Percentiles rank a stretch among this genome's conserved stretches.
Conservation (phyloP, 2,113 vertebrate species). For the Leiothrix lutea region DNA sequence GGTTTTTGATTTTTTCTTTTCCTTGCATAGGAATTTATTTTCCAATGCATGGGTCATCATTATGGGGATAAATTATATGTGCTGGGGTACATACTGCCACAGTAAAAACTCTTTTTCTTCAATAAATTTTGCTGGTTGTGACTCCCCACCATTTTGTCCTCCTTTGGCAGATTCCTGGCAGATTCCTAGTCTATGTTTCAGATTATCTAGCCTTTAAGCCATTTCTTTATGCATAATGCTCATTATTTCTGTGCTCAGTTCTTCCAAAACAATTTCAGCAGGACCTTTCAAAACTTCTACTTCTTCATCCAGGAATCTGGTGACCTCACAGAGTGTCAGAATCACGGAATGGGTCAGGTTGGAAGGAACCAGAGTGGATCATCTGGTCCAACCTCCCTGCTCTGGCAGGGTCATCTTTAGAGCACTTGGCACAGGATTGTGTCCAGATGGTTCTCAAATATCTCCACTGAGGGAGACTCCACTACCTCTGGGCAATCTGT, state of each 20-base stretch:
- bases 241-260: background rate
- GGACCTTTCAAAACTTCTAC: background rate
- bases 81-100: background rate
- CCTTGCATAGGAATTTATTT: background rate
- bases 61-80: background rate
- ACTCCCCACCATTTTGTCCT: background rate
- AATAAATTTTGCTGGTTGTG: background rate
- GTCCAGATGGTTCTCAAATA: background rate
- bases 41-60: background rate
- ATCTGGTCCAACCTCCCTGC: background rate
- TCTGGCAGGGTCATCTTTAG: background rate
- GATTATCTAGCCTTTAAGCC: background rate
- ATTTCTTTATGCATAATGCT: background rate
- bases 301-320: background rate
- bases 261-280: background rate
- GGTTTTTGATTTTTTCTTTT: background rate
- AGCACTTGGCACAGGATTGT: background rate
- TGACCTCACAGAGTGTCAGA: background rate
- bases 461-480: background rate
- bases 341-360: background rate
- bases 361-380: background rate
- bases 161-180: background rate
- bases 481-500: background rate
- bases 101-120: background rate
- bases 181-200: background rate